These are phyloP conservation scores for Syngnathus acus DNA, from an alignment of 2,797 vertebrate species.

Conservation along the genomic window DNA sequence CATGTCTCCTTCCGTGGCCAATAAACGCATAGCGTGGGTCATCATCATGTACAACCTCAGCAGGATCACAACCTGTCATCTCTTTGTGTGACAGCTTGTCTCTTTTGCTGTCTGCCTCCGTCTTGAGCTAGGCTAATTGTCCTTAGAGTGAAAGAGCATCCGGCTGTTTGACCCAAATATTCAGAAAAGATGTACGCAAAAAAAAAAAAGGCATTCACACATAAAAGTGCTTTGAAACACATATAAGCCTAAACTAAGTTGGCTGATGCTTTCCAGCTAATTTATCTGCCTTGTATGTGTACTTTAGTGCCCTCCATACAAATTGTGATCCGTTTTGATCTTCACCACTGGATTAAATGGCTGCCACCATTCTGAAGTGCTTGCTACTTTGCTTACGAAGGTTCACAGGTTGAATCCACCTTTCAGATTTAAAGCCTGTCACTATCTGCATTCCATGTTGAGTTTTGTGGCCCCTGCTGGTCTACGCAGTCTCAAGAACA, in stretches of 20 bases:
- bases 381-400: too few relatives aligned
- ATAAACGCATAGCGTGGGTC: conserved; percentile 1
- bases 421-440: too few relatives aligned
- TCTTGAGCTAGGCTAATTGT: conserved; percentile 40
- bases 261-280: too few relatives aligned
- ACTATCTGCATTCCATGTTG: too few relatives aligned
- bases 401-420: too few relatives aligned
- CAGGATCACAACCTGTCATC: conserved; percentile 25
- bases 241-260: neutral
- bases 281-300: too few relatives aligned
- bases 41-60: conserved; percentile 20
- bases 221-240: neutral
- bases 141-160: neutral
- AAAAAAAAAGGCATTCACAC: neutral
- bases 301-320: too few relatives aligned
- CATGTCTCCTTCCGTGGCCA: neutral
- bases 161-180: neutral
- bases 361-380: too few relatives aligned
- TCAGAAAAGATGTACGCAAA: neutral
- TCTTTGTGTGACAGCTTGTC: conserved; percentile 35
- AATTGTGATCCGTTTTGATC: too few relatives aligned
- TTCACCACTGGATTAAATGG: too few relatives aligned
- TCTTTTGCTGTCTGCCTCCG: conserved; percentile 15
- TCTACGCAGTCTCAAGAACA: too few relatives aligned
- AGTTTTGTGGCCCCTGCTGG: too few relatives aligned